Evolutionary conservation across 2,113 vertebrate genomes (phyloP).

Genomic region (Myiopsitta monachus): DNA sequence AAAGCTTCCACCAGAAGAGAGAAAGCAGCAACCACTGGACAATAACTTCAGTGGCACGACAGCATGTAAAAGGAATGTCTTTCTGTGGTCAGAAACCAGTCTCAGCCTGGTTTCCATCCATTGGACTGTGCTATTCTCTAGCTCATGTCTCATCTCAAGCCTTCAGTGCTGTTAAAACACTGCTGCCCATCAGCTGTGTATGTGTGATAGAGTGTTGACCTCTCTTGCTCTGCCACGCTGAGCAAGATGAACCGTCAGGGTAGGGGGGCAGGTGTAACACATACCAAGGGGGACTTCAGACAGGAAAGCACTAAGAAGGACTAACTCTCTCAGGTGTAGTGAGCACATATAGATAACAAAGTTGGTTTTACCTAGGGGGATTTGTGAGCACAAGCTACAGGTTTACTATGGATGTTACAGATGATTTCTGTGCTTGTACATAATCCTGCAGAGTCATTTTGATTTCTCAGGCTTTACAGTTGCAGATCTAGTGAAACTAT

Average conservation of each 20-base stretch:
- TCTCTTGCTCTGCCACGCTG: not conserved
- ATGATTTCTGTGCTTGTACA: not conserved
- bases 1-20: not conserved
- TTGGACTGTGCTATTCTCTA: not conserved
- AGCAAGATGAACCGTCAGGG: not conserved
- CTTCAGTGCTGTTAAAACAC: not conserved
- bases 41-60: not conserved
- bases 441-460: not conserved
- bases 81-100: not conserved
- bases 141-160: not conserved
- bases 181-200: not conserved
- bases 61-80: accelerated
- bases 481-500: conserved; percentile 2
- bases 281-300: not conserved
- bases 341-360: not conserved
- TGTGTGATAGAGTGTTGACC: not conserved
- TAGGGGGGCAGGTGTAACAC: not conserved
- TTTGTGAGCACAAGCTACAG: not conserved
- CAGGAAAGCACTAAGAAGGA: not conserved
- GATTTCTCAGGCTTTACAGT: not conserved
- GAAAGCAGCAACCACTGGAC: not conserved
- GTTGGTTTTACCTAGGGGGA: not conserved
- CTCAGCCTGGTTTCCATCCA: not conserved
- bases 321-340: not conserved
- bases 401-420: not conserved